These are phyloP conservation scores for Gambelia wislizenii DNA, from an alignment of 2,797 vertebrate species.

Conservation along the genomic window DNA sequence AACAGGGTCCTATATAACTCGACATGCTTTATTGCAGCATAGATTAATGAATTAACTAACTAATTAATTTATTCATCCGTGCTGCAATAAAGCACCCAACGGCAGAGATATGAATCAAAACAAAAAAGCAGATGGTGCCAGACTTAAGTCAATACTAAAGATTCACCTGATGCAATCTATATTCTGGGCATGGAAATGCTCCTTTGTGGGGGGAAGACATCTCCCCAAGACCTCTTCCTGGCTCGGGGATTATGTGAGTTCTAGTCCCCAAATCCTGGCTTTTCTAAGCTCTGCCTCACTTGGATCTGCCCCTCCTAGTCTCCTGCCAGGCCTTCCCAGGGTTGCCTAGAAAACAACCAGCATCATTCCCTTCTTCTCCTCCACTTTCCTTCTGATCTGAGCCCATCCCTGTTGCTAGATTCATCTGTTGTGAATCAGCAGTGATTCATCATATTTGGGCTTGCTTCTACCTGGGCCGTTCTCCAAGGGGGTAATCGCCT, in stretches of 20 bases:
- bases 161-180: background rate
- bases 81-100: too few species aligned
- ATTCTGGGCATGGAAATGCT: background rate
- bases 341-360: background rate
- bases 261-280: background rate
- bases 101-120: background rate
- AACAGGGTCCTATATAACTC: background rate
- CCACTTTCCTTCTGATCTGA: too few species aligned
- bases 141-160: background rate
- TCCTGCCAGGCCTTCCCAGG: background rate
- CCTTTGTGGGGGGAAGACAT: background rate
- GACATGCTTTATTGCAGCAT: too few species aligned
- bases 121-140: background rate
- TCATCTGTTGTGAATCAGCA: background rate
- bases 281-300: background rate
- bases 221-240: too few species aligned
- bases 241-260: background rate
- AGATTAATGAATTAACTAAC: too few species aligned
- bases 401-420: background rate
- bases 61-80: too few species aligned
- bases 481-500: background rate
- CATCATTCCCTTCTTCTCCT: accelerated
- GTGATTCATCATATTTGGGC: background rate
- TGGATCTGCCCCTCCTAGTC: background rate
- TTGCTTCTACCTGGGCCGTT: background rate